Conservation (phyloP, 2,113 vertebrate species). For the Helogale parvula region DNA sequence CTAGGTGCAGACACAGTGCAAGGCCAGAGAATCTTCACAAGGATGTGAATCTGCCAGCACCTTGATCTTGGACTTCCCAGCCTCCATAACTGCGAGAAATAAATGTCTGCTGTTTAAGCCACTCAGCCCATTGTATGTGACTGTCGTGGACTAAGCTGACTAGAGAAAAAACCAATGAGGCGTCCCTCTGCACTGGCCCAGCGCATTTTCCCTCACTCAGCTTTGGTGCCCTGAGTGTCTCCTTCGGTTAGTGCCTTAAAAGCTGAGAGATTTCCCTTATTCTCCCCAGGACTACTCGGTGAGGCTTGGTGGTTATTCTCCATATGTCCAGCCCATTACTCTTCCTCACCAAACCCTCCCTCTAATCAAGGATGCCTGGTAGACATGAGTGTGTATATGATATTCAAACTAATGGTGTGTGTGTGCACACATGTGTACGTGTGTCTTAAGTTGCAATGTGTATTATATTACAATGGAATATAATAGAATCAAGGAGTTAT, state of each 20-base stretch:
- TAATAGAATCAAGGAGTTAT: not conserved
- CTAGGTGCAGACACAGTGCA: not conserved
- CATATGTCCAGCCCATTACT: not conserved
- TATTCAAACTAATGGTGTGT: not conserved
- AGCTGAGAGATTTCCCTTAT: not conserved
- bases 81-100: not conserved
- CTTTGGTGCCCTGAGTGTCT: not conserved
- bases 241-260: not conserved
- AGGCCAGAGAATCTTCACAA: not conserved
- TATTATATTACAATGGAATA: not conserved
- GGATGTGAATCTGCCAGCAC: not conserved
- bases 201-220: not conserved
- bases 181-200: not conserved
- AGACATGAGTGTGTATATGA: not conserved
- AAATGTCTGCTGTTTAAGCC: not conserved
- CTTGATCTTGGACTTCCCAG: not conserved
- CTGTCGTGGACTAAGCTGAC: not conserved
- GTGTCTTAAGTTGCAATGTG: not conserved
- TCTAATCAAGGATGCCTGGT: not conserved
- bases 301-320: not conserved
- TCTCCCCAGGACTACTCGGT: not conserved
- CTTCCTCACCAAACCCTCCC: not conserved
- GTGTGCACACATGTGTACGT: no score
- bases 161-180: not conserved
- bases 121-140: not conserved